Base-by-base conservation (phyloP, 2,888 invertebrate genomes). In the Drosophila mettleri region DNA sequence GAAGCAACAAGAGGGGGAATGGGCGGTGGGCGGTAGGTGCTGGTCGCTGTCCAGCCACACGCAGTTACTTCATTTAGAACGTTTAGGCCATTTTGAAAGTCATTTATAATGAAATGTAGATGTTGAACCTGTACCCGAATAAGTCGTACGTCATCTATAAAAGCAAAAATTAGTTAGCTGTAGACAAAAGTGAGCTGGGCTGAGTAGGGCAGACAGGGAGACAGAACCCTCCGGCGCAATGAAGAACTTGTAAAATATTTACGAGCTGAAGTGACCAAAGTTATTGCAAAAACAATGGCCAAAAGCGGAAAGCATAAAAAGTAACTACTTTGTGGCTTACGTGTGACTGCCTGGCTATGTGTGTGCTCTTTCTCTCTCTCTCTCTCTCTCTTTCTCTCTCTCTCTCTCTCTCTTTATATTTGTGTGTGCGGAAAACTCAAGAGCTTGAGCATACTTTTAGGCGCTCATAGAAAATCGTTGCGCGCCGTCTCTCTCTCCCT, bases 291-390 rank as follows among this genome's bases (percentile, higher is more conserved):
- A 75, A 78, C 79, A 78, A 75, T 78, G 74, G 69, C 68, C 78
- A 58, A 78, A 61, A 78, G 79, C 78, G 80, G 53, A 77, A 74
- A 63, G 72, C 75, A 82, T 87, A 85, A 86, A 86, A 86, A 74
- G 85, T 89, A 89, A 86, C 89, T 86, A 86, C 85, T 86, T 86
- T 88, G 85, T 82, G 85, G 85, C 84, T 89, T 85, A 82, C 79
- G 75, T 86, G 83, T 70, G 63, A 70, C 54, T 48, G 66, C 43
- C 36, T 68, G 63, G 49, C 9, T 62, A 39, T 41, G 45, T 64
- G 38, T 36, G 14, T 33, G 36, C 45, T n/a, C n/a, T n/a, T n/a
- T n/a, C n/a, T n/a, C n/a, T n/a, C n/a, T n/a, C n/a, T n/a, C n/a
- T n/a, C n/a, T n/a, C n/a, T n/a, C 39, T 24, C 48, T 3, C 31